These are phyloP conservation scores for Ypsolopha scabrella DNA, from an alignment of 2,888 invertebrate species.

Conservation along the genomic window DNA sequence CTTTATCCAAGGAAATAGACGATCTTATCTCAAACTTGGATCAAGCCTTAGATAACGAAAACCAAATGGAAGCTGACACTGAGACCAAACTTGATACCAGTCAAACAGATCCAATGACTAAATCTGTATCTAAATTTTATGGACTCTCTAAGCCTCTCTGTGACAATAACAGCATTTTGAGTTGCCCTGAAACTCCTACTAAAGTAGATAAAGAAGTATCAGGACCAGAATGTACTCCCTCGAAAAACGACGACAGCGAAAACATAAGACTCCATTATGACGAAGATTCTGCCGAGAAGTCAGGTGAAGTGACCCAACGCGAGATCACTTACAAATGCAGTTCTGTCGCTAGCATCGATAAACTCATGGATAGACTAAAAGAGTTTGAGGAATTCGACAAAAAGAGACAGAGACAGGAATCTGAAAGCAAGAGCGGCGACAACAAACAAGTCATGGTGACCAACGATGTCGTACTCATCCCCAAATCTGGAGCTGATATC, in stretches of 20 bases:
- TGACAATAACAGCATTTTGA: constrained; percentile 40
- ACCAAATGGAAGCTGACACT: constrained; percentile 19
- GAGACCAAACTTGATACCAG: constrained; percentile 11
- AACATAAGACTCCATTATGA: constrained; percentile 59
- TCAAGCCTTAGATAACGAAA: constrained; percentile 49
- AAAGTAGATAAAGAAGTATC: constrained; percentile 41
- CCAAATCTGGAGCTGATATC: constrained; percentile 57
- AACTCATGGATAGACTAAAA: constrained; percentile 61
- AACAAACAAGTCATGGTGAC: constrained; percentile 56
- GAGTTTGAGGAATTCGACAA: constrained; percentile 64
- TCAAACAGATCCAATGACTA: constrained; percentile 31
- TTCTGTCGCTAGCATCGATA: constrained; percentile 57
- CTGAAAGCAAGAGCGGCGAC: constrained; percentile 45
- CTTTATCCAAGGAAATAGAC: constrained; percentile 57
- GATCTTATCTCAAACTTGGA: constrained; percentile 58
- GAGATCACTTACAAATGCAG: constrained; percentile 49
- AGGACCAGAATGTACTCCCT: constrained; percentile 43
- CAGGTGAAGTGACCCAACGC: constrained; percentile 35
- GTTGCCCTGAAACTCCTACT: constrained; percentile 43
- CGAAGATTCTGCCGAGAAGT: constrained; percentile 49
- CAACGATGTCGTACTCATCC: constrained; percentile 59
- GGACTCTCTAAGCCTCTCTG: constrained; percentile 44
- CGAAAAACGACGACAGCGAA: constrained; percentile 55
- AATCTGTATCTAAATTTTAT: constrained; percentile 47
- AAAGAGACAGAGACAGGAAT: constrained; percentile 53